Evolutionary conservation across 1,140 invertebrate species (phyloP).

Genomic region (Aphis craccivora): DNA sequence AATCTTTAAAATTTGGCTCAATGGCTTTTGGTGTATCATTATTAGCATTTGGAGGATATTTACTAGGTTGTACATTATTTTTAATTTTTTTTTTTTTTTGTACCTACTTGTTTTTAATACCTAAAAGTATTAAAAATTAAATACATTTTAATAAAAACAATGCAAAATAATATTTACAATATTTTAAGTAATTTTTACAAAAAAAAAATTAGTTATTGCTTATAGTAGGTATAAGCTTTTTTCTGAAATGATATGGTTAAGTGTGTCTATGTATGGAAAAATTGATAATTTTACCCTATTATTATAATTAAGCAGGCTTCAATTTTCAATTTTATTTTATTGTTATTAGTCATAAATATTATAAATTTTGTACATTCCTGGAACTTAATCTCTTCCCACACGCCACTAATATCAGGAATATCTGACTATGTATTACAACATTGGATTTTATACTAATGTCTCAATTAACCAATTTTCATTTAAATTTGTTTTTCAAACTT

Average conservation of each 20-base stretch:
- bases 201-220: background rate
- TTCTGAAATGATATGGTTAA: background rate
- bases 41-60: slow-evolving; percentile 25
- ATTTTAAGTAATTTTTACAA: background rate
- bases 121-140: background rate
- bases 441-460: too few relatives aligned
- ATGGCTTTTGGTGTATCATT: slow-evolving; percentile 9
- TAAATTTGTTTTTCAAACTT: background rate
- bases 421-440: background rate
- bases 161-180: background rate
- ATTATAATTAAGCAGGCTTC: too few relatives aligned
- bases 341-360: background rate
- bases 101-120: background rate
- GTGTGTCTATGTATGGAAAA: background rate
- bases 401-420: background rate
- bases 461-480: background rate
- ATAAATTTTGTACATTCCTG: background rate
- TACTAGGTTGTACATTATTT: background rate
- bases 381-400: background rate
- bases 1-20: slow-evolving; percentile 8
- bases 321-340: too few relatives aligned
- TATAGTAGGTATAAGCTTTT: background rate
- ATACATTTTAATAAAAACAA: background rate
- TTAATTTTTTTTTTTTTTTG: background rate
- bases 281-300: too few relatives aligned